These are phyloP conservation scores for Drosophila insularis DNA, from an alignment of 1,140 invertebrate species.

Conservation along the genomic window DNA sequence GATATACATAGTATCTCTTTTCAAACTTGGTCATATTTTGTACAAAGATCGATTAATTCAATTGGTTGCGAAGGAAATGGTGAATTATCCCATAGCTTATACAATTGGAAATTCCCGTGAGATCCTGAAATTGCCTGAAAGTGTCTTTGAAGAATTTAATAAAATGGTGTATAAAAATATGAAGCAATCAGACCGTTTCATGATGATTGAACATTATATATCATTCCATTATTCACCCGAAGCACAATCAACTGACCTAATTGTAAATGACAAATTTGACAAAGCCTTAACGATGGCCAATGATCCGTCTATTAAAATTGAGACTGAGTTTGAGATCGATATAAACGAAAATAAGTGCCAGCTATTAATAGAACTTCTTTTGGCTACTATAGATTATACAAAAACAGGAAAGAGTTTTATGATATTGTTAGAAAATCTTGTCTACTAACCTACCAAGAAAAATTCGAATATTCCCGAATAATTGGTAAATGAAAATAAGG, in stretches of 20 bases:
- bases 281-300: not conserved
- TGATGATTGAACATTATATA: constrained; percentile 22
- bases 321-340: not conserved
- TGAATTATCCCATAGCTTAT: no score
- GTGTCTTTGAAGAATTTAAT: constrained; percentile 23
- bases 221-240: not conserved
- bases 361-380: not conserved
- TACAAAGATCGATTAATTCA: not conserved
- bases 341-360: no score
- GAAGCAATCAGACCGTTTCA: constrained; percentile 17
- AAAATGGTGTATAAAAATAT: not conserved
- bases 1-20: constrained; percentile 11
- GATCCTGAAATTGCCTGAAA: not conserved
- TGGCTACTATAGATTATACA: constrained; percentile 1
- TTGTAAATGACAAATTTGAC: no score
- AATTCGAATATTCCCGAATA: constrained; percentile 2
- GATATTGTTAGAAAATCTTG: constrained; percentile 14
- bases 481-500: no score
- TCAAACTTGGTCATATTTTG: not conserved
- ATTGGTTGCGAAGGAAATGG: not conserved
- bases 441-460: constrained; percentile 9
- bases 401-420: constrained; percentile 6
- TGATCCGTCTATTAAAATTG: not conserved
- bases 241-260: no score
- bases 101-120: no score